Conservation (phyloP, 2,797 vertebrate genomes). For the Oreortyx pictus region DNA sequence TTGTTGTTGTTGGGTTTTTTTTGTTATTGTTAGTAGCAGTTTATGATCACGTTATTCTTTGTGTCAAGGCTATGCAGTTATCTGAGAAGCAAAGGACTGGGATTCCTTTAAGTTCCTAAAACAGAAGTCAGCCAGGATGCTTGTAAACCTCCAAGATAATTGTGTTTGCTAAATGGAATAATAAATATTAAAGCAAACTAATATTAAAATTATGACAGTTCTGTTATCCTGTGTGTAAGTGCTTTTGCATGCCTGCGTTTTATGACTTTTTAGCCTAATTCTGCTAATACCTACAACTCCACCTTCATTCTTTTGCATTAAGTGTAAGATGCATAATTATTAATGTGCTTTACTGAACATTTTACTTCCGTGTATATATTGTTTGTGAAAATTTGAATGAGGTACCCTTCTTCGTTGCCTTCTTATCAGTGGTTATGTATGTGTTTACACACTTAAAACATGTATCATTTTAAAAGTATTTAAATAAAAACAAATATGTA, state of each 20-base stretch:
- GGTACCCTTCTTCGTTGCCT: background rate
- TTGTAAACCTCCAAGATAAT: background rate
- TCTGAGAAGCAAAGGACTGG: background rate
- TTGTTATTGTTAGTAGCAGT: background rate
- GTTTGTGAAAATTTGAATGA: background rate
- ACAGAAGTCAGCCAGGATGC: background rate
- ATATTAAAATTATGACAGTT: background rate
- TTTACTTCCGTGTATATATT: background rate
- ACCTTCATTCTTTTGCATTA: background rate
- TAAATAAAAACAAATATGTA: background rate
- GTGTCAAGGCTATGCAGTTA: background rate
- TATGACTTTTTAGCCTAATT: background rate
- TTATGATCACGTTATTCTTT: background rate
- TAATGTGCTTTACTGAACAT: background rate
- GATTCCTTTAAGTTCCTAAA: background rate
- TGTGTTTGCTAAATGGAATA: background rate
- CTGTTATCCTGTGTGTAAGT: background rate
- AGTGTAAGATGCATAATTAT: background rate
- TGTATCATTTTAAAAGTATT: background rate
- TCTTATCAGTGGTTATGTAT: background rate
- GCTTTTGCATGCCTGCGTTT: background rate
- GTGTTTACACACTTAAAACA: background rate
- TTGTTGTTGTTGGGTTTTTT: background rate
- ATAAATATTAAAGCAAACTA: background rate
- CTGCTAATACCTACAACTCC: background rate